phyloP scores from a whole-genome alignment of 2,113 vertebrate species.

The Poeciliopsis retropinna region DNA sequence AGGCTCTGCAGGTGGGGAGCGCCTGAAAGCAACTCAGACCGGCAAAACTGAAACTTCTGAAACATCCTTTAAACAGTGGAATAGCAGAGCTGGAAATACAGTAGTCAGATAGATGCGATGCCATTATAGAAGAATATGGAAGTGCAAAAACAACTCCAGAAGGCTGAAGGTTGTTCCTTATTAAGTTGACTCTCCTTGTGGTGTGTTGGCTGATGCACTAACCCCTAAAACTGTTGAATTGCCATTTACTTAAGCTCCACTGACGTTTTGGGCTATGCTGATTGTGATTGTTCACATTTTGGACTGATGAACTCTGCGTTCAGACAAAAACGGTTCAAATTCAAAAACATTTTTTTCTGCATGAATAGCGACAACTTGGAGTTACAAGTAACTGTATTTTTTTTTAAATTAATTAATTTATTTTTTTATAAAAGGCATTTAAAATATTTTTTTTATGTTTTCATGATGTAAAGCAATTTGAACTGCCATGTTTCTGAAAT shows the following conservation, averaged over 20 bases:
- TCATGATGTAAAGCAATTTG: no score
- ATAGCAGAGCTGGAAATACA: no score
- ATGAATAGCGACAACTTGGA: not conserved
- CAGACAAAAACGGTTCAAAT: not conserved
- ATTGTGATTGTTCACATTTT: slow-evolving; percentile 2
- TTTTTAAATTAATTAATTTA: no score
- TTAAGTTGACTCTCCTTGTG: not conserved
- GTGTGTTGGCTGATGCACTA: not conserved
- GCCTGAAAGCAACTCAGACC: not conserved
- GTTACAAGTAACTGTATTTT: not conserved
- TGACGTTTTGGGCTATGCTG: not conserved
- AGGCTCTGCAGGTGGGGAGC: not conserved
- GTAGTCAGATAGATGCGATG: not conserved
- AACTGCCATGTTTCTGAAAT: no score
- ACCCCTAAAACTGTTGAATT: not conserved
- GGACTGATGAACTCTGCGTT: not conserved
- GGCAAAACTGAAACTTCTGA: not conserved
- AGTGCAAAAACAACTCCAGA: not conserved
- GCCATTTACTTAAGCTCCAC: no score
- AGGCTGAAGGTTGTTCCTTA: not conserved
- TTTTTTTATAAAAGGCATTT: no score
- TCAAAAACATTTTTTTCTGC: not conserved
- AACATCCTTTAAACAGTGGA: not conserved
- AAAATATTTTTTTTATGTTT: no score
- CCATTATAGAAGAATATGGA: not conserved